Conservation (phyloP, 2,113 vertebrate species). For the Otocyon megalotis region DNA sequence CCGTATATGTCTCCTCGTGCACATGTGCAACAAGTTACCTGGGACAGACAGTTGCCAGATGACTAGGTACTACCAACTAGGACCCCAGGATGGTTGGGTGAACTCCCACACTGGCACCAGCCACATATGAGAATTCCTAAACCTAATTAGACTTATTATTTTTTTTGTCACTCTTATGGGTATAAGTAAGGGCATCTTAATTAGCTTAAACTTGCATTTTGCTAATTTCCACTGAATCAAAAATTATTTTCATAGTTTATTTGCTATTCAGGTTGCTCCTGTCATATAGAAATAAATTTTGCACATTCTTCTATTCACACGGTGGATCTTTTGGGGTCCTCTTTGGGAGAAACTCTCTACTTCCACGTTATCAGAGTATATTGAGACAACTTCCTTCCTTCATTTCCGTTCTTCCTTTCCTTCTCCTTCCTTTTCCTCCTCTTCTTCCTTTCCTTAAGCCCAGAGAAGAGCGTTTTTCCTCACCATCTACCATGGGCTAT, state of each 20-base stretch:
- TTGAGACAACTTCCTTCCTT: background rate
- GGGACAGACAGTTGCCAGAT: background rate
- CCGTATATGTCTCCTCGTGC: background rate
- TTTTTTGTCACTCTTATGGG: background rate
- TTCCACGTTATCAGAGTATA: background rate
- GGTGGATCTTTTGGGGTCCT: background rate
- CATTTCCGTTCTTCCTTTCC: too few relatives aligned
- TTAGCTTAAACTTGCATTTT: background rate
- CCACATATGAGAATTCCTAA: background rate
- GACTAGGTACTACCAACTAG: too few relatives aligned
- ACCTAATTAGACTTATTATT: background rate
- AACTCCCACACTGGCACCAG: background rate
- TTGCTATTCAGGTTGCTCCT: background rate
- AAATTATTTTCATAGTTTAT: background rate
- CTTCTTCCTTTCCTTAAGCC: background rate
- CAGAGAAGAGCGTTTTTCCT: background rate
- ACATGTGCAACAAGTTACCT: too few relatives aligned
- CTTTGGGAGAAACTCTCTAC: background rate
- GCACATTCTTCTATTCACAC: background rate
- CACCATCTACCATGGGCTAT: accelerated
- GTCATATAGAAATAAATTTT: background rate
- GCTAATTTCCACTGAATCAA: background rate
- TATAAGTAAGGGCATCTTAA: background rate
- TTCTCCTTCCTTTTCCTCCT: accelerated
- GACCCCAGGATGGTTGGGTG: accelerated